phyloP scores from a whole-genome alignment of 1,140 invertebrate species.

The Drosophila orena region DNA sequence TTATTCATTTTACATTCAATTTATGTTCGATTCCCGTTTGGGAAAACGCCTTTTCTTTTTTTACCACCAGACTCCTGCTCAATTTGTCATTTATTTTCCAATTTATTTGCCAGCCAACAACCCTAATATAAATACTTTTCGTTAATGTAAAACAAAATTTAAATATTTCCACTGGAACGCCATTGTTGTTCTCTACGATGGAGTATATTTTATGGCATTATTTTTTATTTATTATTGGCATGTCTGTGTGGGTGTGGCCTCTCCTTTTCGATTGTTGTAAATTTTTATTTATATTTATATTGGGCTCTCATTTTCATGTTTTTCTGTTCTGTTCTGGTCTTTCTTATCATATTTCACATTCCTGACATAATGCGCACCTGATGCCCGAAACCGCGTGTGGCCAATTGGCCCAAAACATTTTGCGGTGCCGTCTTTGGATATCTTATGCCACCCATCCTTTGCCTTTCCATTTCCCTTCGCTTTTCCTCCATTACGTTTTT shows the following conservation, averaged over 20 bases:
- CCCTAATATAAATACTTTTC: slow-evolving; percentile 27
- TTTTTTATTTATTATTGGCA: slow-evolving; percentile 50
- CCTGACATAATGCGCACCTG: slow-evolving; percentile 77
- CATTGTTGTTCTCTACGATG: slow-evolving; percentile 27
- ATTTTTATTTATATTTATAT: slow-evolving; percentile 49
- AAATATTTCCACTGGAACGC: slow-evolving; percentile 31
- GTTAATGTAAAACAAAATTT: slow-evolving; percentile 34
- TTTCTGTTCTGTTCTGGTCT: slow-evolving; percentile 19
- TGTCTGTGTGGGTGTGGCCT: neutral
- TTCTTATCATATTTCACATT: slow-evolving; percentile 71
- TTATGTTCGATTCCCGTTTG: neutral
- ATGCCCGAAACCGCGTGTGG: slow-evolving; percentile 51
- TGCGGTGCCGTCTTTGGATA: slow-evolving; percentile 26
- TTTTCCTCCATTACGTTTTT: neutral
- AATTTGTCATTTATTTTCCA: slow-evolving; percentile 43
- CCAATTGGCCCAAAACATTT: slow-evolving; percentile 67
- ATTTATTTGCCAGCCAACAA: slow-evolving; percentile 11
- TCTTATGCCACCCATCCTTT: slow-evolving; percentile 4
- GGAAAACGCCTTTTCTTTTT: neutral
- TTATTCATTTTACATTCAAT: neutral
- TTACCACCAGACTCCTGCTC: slow-evolving; percentile 4
- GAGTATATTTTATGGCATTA: slow-evolving; percentile 48
- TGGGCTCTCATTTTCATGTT: neutral
- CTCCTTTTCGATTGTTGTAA: slow-evolving; percentile 29
- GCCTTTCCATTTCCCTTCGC: neutral